Conservation (phyloP, 2,113 vertebrate species). For the Trichechus manatus region DNA sequence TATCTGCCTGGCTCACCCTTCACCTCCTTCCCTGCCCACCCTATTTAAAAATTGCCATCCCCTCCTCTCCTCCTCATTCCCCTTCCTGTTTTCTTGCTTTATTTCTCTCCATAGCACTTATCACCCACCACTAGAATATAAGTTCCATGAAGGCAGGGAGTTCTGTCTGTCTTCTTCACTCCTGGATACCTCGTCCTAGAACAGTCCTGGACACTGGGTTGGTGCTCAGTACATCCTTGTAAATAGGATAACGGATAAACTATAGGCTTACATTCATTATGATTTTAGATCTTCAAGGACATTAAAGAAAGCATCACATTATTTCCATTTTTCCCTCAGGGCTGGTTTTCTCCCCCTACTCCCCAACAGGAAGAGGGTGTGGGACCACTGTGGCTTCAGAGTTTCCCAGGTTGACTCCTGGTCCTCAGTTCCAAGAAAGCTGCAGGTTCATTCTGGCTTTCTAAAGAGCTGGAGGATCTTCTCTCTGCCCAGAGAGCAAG, state of each 20-base stretch:
- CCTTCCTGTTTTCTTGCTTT: not conserved
- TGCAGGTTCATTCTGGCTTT: not conserved
- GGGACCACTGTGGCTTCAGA: not conserved
- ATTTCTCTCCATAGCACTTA: not conserved
- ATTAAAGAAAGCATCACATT: not conserved
- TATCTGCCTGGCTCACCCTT: not conserved
- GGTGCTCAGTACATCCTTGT: not conserved
- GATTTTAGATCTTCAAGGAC: not conserved
- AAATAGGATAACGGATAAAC: not conserved
- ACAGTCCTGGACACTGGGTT: rapidly evolving
- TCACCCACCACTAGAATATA: not conserved
- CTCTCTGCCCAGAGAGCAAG: not conserved
- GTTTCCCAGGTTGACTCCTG: not conserved
- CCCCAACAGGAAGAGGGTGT: not conserved
- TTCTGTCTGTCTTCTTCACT: not conserved
- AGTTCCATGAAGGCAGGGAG: not conserved
- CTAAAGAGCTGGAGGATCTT: not conserved
- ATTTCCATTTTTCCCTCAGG: not conserved
- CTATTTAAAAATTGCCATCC: not conserved
- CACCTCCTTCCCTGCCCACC: too few species aligned
- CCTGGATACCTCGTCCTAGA: not conserved
- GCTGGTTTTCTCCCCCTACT: not conserved
- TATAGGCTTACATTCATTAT: not conserved
- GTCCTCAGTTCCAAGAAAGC: not conserved
- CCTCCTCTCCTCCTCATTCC: not conserved